These are phyloP conservation scores for Amyelois transitella DNA, from an alignment of 1,140 invertebrate genomes.

Conservation along the genomic window DNA sequence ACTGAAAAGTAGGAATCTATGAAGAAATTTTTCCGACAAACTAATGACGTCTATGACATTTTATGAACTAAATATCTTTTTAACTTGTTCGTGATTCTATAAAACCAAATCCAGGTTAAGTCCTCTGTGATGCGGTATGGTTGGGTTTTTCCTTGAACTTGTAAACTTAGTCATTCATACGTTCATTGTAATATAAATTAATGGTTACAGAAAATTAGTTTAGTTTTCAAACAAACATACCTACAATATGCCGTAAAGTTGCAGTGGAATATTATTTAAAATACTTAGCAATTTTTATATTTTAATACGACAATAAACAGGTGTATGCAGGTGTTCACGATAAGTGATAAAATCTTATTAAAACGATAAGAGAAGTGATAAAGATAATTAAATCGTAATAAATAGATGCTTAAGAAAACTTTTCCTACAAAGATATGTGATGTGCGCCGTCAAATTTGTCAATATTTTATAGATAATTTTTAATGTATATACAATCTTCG, in stretches of 20 bases:
- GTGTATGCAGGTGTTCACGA: background rate
- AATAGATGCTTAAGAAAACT: background rate
- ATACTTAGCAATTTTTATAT: too few species aligned
- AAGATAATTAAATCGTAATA: background rate
- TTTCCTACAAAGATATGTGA: too few species aligned
- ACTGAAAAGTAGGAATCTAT: too few species aligned
- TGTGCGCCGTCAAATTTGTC: too few species aligned
- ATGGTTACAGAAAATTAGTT: background rate
- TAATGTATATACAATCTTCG: too few species aligned
- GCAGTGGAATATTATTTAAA: too few species aligned
- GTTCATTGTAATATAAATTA: background rate
- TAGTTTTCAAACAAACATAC: background rate
- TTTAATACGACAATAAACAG: background rate
- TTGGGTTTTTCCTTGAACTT: constrained; percentile 8
- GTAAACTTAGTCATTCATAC: constrained; percentile 8
- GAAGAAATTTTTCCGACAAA: too few species aligned
- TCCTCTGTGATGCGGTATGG: constrained; percentile 1
- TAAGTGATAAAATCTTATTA: too few species aligned
- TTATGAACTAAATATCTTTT: too few species aligned
- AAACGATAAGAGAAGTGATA: too few species aligned
- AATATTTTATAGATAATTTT: too few species aligned
- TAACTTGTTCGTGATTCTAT: background rate
- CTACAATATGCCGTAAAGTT: too few species aligned
- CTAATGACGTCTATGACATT: background rate
- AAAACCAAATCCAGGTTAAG: constrained; percentile 2